phyloP scores from a whole-genome alignment of 1,140 invertebrate genomes.

The Papilio aristodemus region DNA sequence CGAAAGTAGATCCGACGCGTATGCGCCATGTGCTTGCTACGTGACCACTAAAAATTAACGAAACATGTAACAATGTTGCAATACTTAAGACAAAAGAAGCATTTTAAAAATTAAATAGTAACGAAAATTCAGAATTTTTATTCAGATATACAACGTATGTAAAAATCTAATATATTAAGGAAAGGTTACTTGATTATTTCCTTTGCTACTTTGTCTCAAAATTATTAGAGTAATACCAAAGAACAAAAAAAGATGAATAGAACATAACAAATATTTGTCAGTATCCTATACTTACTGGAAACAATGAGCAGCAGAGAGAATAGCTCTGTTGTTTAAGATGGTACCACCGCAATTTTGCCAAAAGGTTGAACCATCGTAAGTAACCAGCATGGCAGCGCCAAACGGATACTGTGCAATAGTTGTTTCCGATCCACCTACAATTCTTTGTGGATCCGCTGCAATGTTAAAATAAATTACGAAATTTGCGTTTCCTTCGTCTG shows the following conservation, averaged over 20 bases:
- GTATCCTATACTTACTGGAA: slow-evolving; percentile 44
- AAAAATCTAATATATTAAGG: too few relatives aligned
- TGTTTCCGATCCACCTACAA: slow-evolving; percentile 48
- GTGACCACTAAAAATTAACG: slow-evolving; percentile 28
- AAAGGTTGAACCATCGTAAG: slow-evolving; percentile 35
- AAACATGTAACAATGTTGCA: too few relatives aligned
- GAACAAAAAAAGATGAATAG: background rate
- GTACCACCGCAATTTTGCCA: slow-evolving; percentile 52
- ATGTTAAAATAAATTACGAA: too few relatives aligned
- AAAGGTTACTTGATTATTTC: too few relatives aligned
- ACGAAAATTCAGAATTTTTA: too few relatives aligned
- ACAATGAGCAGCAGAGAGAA: slow-evolving; percentile 56
- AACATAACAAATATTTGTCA: background rate
- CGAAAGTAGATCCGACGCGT: slow-evolving; percentile 43
- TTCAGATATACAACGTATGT: too few relatives aligned
- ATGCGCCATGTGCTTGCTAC: slow-evolving; percentile 33
- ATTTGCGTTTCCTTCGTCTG: too few relatives aligned
- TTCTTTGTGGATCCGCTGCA: slow-evolving; percentile 39
- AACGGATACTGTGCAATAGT: slow-evolving; percentile 47
- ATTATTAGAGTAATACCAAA: too few relatives aligned
- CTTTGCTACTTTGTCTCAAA: too few relatives aligned
- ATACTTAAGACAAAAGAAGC: too few relatives aligned
- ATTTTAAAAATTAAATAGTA: too few relatives aligned
- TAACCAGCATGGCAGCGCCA: slow-evolving; percentile 38
- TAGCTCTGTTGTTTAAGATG: slow-evolving; percentile 50